phyloP scores from a whole-genome alignment of 2,113 vertebrate genomes.

The Proteles cristata region DNA sequence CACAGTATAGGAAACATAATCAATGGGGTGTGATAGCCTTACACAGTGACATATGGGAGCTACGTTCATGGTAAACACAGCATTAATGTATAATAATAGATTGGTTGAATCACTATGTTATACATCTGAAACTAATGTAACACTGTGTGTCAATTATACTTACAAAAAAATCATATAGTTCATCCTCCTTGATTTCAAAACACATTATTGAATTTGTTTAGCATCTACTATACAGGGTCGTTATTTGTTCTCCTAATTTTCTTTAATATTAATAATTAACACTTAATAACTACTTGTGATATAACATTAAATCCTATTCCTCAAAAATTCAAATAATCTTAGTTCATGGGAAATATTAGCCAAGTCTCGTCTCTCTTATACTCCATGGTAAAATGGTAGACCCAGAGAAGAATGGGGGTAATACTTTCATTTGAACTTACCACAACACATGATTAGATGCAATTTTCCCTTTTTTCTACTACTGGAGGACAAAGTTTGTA shows the following conservation, averaged over 20 bases:
- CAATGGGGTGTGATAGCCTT: no score
- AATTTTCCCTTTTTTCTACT: background rate
- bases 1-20: no score
- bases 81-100: no score
- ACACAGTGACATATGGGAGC: no score
- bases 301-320: background rate
- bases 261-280: constrained; percentile 21
- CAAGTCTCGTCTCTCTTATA: background rate
- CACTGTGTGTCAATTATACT: no score
- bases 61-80: no score
- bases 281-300: background rate
- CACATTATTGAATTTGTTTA: background rate
- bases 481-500: background rate
- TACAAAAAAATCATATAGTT: background rate
- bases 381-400: background rate
- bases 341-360: background rate
- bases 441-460: background rate
- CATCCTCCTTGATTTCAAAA: background rate
- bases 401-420: background rate
- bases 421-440: background rate
- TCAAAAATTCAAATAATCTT: background rate
- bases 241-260: background rate
- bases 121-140: no score
- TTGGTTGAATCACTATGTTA: no score
- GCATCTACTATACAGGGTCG: background rate